Evolutionary conservation across 2,113 vertebrate species (phyloP).

Genomic region (Protomyctophum bolini): DNA sequence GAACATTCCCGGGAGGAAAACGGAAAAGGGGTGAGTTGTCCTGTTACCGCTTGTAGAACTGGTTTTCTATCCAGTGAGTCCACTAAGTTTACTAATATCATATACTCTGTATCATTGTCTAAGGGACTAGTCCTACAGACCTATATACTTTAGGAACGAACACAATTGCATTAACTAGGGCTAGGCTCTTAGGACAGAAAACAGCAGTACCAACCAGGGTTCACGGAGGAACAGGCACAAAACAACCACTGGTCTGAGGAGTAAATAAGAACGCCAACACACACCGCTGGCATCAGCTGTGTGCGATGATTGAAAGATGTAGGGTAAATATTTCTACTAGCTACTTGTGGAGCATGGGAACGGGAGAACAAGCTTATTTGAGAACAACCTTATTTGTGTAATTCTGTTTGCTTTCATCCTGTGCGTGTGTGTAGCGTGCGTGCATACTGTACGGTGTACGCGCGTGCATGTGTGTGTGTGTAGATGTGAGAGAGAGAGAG

Average conservation of each 20-base stretch:
- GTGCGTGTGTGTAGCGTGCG: neutral
- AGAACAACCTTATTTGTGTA: constrained; percentile 44
- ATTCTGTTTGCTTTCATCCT: constrained; percentile 31
- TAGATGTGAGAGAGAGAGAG: neutral
- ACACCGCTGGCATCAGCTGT: constrained; percentile 36
- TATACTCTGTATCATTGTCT: no score
- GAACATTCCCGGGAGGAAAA: no score
- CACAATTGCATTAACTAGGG: no score
- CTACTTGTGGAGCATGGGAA: constrained; percentile 51
- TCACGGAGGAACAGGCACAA: no score
- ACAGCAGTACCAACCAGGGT: no score
- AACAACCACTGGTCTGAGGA: constrained; percentile 26
- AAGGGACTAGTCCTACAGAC: no score
- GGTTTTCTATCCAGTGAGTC: no score
- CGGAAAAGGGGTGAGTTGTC: no score
- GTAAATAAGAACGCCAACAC: constrained; percentile 61
- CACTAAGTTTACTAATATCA: no score
- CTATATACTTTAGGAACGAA: no score
- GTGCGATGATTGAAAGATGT: constrained; percentile 34
- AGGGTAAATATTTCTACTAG: constrained; percentile 64
- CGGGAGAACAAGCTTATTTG: constrained; percentile 41
- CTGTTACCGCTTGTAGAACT: no score
- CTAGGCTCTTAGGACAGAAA: no score
- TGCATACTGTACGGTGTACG: neutral
- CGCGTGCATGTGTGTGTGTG: constrained; percentile 1